Conservation (phyloP, 30 jellyfish, hydroid and myxozoan genomes). For the Sanderia malayensis region DNA sequence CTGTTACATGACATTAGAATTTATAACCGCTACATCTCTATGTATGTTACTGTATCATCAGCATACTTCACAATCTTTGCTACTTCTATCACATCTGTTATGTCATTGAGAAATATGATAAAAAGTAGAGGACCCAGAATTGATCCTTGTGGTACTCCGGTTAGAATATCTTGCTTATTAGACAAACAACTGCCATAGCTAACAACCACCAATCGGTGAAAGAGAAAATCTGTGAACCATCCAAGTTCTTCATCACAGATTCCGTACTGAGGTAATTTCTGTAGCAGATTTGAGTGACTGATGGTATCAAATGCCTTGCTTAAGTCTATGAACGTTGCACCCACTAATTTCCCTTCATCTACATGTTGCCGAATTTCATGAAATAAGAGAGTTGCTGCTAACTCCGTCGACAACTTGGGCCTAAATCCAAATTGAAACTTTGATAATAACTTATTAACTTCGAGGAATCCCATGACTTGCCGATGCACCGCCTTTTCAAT, state of each 20-base stretch:
- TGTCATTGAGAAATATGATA: constrained; percentile 13
- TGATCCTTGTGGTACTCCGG: constrained; percentile 42
- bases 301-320: constrained; percentile 13
- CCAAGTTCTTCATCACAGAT: constrained; percentile 33
- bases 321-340: constrained; percentile 18
- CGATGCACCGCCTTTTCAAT: constrained; percentile 3
- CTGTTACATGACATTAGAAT: no score
- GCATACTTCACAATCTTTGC: constrained; percentile 23
- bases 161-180: constrained; percentile 12
- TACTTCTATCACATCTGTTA: constrained; percentile 12
- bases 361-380: not conserved
- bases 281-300: constrained; percentile 36
- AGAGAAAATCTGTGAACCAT: constrained; percentile 41
- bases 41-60: constrained; percentile 24
- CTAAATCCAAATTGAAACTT: no score
- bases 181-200: constrained; percentile 31
- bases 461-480: constrained; percentile 3
- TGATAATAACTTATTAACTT: not conserved
- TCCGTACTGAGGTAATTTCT: constrained; percentile 33
- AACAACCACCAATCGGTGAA: constrained; percentile 30
- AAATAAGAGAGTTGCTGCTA: no score
- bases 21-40: constrained; percentile 54
- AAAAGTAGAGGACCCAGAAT: constrained; percentile 26
- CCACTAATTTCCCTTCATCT: constrained; percentile 9
- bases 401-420: no score